Conservation (phyloP, 2,113 vertebrate species). For the Cottus gobio region DNA sequence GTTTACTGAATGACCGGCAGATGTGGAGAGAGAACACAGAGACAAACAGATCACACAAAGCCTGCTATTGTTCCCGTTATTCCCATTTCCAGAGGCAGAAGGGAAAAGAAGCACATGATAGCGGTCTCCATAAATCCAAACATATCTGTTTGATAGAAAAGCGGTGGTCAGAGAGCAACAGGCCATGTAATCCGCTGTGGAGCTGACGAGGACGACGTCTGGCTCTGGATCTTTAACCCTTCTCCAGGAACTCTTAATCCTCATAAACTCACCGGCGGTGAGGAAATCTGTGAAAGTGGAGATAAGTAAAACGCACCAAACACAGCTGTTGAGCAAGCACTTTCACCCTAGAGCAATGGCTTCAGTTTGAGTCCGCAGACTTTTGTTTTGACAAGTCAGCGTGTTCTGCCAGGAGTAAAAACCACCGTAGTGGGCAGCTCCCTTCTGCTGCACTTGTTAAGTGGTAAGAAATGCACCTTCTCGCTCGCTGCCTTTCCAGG, state of each 20-base stretch:
- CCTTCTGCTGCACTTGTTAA: slow-evolving; percentile 57
- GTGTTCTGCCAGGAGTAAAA: slow-evolving; percentile 31
- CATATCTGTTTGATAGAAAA: slow-evolving; percentile 34
- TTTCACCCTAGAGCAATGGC: slow-evolving; percentile 5
- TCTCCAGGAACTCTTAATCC: slow-evolving; percentile 24
- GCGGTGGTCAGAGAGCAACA: slow-evolving; percentile 12
- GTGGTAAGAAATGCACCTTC: slow-evolving; percentile 40
- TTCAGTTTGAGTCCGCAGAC: slow-evolving; percentile 34
- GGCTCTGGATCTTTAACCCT: slow-evolving; percentile 32
- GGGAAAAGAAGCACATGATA: slow-evolving; percentile 64
- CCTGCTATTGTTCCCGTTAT: slow-evolving; percentile 42
- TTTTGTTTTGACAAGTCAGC: slow-evolving; percentile 52
- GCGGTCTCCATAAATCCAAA: slow-evolving; percentile 28
- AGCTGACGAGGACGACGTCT: slow-evolving; percentile 42
- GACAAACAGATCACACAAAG: slow-evolving; percentile 56
- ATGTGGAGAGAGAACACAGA: slow-evolving; percentile 32
- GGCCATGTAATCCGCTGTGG: slow-evolving; percentile 34
- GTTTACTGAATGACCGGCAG: slow-evolving; percentile 57
- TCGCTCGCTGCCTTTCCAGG: slow-evolving; percentile 51
- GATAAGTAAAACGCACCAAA: slow-evolving; percentile 27
- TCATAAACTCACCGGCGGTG: slow-evolving; percentile 1
- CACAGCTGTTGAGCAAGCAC: slow-evolving; percentile 28
- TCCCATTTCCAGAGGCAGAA: slow-evolving; percentile 43
- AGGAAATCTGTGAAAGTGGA: slow-evolving; percentile 6
- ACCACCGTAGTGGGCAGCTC: slow-evolving; percentile 35